Conservation (phyloP, 2,797 vertebrate species). For the Gymnodraco acuticeps region DNA sequence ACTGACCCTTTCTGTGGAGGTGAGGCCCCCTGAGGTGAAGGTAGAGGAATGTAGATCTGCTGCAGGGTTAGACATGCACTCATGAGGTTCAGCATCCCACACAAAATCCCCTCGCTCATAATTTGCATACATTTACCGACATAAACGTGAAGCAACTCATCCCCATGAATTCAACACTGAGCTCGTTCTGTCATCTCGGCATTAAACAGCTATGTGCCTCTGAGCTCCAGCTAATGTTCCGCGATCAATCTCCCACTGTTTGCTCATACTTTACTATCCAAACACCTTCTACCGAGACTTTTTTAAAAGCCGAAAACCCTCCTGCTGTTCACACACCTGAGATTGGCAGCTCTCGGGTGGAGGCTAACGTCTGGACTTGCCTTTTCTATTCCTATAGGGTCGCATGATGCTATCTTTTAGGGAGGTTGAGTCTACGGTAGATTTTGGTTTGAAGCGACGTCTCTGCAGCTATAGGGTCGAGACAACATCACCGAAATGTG, state of each 20-base stretch:
- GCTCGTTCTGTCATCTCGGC: constrained; percentile 23
- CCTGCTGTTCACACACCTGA: background rate
- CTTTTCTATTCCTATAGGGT: constrained; percentile 49
- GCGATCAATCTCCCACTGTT: constrained; percentile 56
- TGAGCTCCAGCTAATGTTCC: constrained; percentile 29
- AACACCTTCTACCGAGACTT: constrained; percentile 40
- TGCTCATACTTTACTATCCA: constrained; percentile 60
- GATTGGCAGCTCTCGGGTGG: constrained; percentile 20
- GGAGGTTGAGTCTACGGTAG: constrained; percentile 22
- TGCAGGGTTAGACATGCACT: constrained; percentile 12
- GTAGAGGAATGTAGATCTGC: constrained; percentile 14
- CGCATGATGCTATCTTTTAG: constrained; percentile 58
- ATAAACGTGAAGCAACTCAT: constrained; percentile 42
- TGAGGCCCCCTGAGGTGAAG: background rate
- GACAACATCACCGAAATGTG: background rate
- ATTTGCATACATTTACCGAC: constrained; percentile 24
- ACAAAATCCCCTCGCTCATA: constrained; percentile 4
- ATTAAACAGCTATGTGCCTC: constrained; percentile 44
- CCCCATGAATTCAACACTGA: background rate
- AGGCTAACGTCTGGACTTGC: constrained; percentile 54
- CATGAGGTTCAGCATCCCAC: background rate
- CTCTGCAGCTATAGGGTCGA: constrained; percentile 2
- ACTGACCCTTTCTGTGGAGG: background rate
- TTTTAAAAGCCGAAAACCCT: no score
- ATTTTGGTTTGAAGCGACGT: background rate